Conservation (phyloP, 2,888 invertebrate genomes). For the Hirtodrosophila alboralis region DNA sequence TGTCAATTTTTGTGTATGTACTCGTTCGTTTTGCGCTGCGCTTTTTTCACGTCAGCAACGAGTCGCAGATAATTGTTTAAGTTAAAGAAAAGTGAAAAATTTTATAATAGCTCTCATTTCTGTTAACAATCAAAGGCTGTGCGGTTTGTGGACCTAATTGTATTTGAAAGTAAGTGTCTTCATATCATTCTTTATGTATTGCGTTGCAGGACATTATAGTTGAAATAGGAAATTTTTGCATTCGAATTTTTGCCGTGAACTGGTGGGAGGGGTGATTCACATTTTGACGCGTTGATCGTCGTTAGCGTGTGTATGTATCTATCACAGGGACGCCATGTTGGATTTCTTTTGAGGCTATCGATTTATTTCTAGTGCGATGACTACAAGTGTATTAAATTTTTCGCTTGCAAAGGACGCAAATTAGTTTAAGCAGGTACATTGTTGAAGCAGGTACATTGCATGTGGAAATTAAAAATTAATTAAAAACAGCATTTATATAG, state of each 20-base stretch:
- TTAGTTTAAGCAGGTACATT: no score
- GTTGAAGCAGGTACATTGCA: not conserved
- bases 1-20: constrained; percentile 27
- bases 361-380: constrained; percentile 27
- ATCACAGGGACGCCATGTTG: constrained; percentile 63
- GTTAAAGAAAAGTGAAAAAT: constrained; percentile 22
- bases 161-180: constrained; percentile 22
- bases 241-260: constrained; percentile 1
- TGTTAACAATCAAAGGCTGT: not conserved
- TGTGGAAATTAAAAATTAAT: not conserved
- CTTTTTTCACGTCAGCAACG: constrained; percentile 39
- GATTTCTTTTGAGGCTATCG: constrained; percentile 60
- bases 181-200: not conserved
- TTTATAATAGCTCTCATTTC: no score
- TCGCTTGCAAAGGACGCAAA: not conserved
- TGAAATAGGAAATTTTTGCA: constrained; percentile 5
- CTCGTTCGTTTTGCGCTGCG: constrained; percentile 26
- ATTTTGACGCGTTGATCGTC: constrained; percentile 59
- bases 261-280: constrained; percentile 11
- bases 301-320: constrained; percentile 55
- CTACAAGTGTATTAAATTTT: not conserved
- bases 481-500: not conserved
- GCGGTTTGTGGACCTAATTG: not conserved
- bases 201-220: constrained; percentile 34
- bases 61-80: constrained; percentile 28